Percentiles rank a stretch among this genome's conserved stretches.
phyloP scores from a whole-genome alignment of 92 coral and sea anemone species.

The Blastomussa wellsi region DNA sequence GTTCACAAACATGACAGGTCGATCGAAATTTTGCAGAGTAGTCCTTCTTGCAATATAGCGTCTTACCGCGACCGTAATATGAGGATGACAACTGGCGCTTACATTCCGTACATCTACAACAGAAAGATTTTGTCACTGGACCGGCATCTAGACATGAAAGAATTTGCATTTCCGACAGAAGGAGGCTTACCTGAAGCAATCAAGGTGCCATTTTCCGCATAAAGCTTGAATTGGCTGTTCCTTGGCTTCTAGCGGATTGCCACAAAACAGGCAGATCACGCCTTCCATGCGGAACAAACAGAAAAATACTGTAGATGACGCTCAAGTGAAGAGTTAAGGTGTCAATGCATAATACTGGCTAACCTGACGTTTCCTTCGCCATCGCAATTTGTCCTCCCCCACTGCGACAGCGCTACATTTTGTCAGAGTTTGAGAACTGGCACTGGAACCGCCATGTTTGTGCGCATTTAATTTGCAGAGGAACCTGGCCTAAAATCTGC shows the following conservation, averaged over 20 bases:
- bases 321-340: conserved; percentile 4
- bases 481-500: neutral
- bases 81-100: conserved; percentile 51
- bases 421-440: neutral
- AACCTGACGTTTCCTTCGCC: conserved; percentile 13
- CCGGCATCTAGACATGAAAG: conserved; percentile 12
- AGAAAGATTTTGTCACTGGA: neutral
- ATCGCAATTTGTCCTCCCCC: neutral
- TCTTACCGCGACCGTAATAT: conserved; percentile 78
- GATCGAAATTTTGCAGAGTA: conserved; percentile 66
- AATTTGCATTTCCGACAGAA: neutral
- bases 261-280: conserved; percentile 20
- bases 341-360: conserved; percentile 1
- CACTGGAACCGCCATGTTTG: neutral
- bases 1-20: conserved; percentile 81
- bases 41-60: conserved; percentile 83
- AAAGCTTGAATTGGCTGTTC: conserved; percentile 38
- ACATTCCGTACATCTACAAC: conserved; percentile 81
- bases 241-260: neutral
- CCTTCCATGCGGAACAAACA: conserved; percentile 9
- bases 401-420: neutral
- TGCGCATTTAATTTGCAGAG: neutral
- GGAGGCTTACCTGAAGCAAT: conserved; percentile 46
- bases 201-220: conserved; percentile 67
- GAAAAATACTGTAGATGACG: neutral